Percentiles rank a stretch among this genome's conserved stretches.
Conservation (phyloP, 1,140 invertebrate genomes). For the Rhopalosiphum maidis region DNA sequence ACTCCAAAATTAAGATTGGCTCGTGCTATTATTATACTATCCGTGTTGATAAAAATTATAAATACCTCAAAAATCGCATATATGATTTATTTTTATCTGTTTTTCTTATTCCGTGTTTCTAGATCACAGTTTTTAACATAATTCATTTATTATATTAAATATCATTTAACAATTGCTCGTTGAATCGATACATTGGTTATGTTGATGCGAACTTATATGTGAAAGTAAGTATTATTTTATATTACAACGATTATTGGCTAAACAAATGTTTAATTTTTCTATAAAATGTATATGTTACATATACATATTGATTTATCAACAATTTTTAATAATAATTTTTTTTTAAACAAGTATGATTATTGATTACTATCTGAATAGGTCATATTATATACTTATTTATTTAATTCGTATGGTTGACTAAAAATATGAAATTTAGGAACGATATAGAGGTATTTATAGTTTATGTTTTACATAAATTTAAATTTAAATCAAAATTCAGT, state of each 20-base stretch:
- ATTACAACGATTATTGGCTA: background rate
- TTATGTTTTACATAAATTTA: too few relatives aligned
- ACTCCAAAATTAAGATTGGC: background rate
- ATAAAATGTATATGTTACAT: too few relatives aligned
- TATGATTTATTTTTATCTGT: background rate
- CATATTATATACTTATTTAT: too few relatives aligned
- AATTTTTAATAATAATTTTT: background rate
- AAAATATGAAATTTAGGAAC: too few relatives aligned
- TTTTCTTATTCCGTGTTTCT: background rate
- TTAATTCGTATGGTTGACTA: too few relatives aligned
- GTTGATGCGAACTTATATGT: background rate
- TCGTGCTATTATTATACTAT: background rate
- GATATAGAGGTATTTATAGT: too few relatives aligned
- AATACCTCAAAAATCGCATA: background rate
- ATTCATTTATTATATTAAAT: background rate
- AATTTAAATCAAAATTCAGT: background rate
- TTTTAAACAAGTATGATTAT: too few relatives aligned
- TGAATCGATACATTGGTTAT: background rate
- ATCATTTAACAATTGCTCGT: background rate
- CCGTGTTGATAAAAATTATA: background rate
- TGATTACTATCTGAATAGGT: too few relatives aligned
- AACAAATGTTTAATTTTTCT: too few relatives aligned
- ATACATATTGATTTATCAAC: background rate
- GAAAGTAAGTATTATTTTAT: background rate
- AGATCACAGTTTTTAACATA: background rate